Conservation (phyloP, 1,140 invertebrate species). For the Achroia grisella region DNA sequence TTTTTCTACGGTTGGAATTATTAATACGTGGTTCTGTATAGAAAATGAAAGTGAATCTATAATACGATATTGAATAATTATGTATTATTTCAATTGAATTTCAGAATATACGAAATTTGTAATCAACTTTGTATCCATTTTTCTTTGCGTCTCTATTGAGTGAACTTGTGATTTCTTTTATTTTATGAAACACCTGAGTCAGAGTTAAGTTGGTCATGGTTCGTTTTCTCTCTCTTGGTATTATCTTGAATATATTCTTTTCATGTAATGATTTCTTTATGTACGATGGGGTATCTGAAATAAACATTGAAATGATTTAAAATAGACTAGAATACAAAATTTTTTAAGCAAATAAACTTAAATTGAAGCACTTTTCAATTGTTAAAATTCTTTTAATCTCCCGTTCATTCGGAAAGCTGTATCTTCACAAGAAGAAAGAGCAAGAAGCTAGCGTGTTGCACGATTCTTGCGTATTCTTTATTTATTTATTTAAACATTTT, state of each 20-base stretch:
- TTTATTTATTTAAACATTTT: background rate
- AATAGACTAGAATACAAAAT: too few relatives aligned
- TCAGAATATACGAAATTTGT: slow-evolving; percentile 27
- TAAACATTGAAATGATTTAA: background rate
- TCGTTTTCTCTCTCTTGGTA: slow-evolving; percentile 25
- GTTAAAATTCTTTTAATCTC: too few relatives aligned
- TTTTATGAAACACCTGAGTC: slow-evolving; percentile 38
- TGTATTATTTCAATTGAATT: too few relatives aligned
- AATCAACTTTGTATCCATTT: slow-evolving; percentile 59
- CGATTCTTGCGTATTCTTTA: background rate
- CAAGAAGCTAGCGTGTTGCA: background rate
- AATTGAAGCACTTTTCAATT: too few relatives aligned
- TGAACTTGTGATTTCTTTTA: slow-evolving; percentile 40
- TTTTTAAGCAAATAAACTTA: too few relatives aligned
- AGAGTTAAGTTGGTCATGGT: slow-evolving; percentile 36
- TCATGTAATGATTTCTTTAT: slow-evolving; percentile 35
- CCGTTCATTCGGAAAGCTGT: too few relatives aligned
- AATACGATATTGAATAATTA: too few relatives aligned
- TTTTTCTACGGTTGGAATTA: too few relatives aligned
- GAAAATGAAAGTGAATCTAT: too few relatives aligned
- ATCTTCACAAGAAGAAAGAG: background rate
- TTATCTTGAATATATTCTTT: slow-evolving; percentile 25
- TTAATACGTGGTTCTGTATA: too few relatives aligned
- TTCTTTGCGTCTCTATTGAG: slow-evolving; percentile 39
- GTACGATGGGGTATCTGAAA: slow-evolving; percentile 44